These are phyloP conservation scores for Montipora capitata DNA, from an alignment of 92 coral and sea anemone genomes.

Conservation along the genomic window DNA sequence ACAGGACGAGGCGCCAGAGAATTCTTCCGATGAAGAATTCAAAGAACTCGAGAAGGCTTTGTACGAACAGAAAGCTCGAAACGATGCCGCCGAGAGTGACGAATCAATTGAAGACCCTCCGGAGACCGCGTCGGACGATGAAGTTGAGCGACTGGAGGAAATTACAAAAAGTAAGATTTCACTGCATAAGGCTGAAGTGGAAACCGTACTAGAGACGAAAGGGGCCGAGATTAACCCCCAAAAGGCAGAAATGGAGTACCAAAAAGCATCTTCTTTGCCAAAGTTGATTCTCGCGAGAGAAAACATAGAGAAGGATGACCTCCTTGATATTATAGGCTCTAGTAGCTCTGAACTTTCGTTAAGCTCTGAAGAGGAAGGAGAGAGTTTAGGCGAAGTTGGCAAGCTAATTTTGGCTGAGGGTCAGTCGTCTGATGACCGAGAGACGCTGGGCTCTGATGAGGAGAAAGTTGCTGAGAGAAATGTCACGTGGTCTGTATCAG, in stretches of 20 bases:
- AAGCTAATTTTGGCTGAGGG: slow-evolving; percentile 22
- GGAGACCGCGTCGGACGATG: slow-evolving; percentile 73
- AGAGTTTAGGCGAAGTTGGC: slow-evolving; percentile 26
- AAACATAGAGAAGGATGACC: slow-evolving; percentile 73
- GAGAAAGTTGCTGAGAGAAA: slow-evolving; percentile 34
- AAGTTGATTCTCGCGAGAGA: neutral
- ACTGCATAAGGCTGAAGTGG: slow-evolving; percentile 8
- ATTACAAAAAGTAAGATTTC: slow-evolving; percentile 59
- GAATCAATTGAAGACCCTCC: slow-evolving; percentile 36
- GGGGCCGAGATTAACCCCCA: neutral
- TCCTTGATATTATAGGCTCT: slow-evolving; percentile 86
- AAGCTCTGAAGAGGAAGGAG: slow-evolving; percentile 47
- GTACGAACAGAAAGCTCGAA: slow-evolving; percentile 43
- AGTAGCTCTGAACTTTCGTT: slow-evolving; percentile 64
- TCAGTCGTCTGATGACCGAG: slow-evolving; percentile 44
- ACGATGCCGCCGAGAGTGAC: slow-evolving; percentile 29
- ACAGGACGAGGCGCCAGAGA: neutral
- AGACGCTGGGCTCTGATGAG: slow-evolving; percentile 60
- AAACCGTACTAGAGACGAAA: neutral
- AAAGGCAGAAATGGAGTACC: neutral
- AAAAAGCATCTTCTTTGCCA: neutral
- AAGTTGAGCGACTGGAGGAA: slow-evolving; percentile 76
- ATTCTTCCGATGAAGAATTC: slow-evolving; percentile 44
- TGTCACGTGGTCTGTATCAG: slow-evolving; percentile 53
- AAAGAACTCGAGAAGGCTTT: slow-evolving; percentile 27